A percentile compares a stretch with the other conserved stretches of the same genome.
phyloP scores from a whole-genome alignment of 2,888 invertebrate genomes.

The Macropis europaea region DNA sequence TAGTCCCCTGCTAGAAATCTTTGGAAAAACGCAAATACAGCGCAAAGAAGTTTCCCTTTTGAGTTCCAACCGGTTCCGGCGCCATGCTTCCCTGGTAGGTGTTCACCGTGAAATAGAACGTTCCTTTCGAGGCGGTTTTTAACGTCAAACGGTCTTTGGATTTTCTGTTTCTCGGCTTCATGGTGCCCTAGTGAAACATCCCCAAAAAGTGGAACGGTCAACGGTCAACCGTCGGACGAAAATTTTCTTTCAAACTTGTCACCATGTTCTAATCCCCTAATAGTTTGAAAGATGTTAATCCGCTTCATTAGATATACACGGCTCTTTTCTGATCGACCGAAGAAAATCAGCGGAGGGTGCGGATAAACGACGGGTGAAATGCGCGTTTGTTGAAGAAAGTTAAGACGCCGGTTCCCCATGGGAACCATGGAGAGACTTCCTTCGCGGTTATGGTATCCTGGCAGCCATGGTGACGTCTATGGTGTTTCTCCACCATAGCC shows the following conservation, averaged over 20 bases:
- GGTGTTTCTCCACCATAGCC: slow-evolving; percentile 42
- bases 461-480: slow-evolving; percentile 41
- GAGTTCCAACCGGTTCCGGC: background rate
- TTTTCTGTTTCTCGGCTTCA: slow-evolving; percentile 11
- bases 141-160: background rate
- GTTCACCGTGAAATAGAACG: background rate
- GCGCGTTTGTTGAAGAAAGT: background rate
- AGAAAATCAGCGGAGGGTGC: background rate
- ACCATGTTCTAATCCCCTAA: slow-evolving; percentile 62
- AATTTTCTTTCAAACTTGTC: slow-evolving; percentile 31
- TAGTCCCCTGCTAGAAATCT: background rate
- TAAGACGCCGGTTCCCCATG: slow-evolving; percentile 6
- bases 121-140: background rate
- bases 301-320: slow-evolving; percentile 61
- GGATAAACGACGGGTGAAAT: background rate
- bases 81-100: slow-evolving; percentile 7
- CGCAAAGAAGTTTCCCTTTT: background rate
- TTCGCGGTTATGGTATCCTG: slow-evolving; percentile 39
- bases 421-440: slow-evolving; percentile 29
- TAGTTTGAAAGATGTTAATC: slow-evolving; percentile 68
- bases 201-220: slow-evolving; percentile 12
- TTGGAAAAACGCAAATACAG: background rate
- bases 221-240: background rate
- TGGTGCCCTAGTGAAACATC: slow-evolving; percentile 32
- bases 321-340: background rate